Evolutionary conservation across 2,888 invertebrate genomes (phyloP).

Genomic region (Chymomyza amoena): DNA sequence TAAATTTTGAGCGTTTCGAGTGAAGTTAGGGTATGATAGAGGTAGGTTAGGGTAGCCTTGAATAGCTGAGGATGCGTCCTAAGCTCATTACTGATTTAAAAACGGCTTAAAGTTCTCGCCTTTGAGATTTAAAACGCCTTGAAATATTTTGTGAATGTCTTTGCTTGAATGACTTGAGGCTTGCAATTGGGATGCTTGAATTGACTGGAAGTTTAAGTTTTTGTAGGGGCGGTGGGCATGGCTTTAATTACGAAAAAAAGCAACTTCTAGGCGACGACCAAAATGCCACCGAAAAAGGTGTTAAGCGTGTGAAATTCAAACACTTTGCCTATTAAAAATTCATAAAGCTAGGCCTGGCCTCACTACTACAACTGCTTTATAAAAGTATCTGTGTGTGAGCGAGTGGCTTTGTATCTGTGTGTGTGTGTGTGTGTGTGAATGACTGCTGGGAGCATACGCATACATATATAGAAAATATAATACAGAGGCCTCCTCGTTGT

Average conservation of each 20-base stretch:
- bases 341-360: conserved; percentile 54
- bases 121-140: background rate
- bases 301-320: conserved; percentile 61
- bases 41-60: no score
- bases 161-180: background rate
- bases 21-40: no score
- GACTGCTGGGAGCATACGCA: background rate
- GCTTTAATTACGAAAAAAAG: background rate
- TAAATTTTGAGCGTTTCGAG: no score
- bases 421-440: conserved; percentile 4
- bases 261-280: conserved; percentile 2
- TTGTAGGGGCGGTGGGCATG: background rate
- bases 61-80: background rate
- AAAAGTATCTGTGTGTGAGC: background rate
- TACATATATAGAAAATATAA: background rate
- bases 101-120: background rate
- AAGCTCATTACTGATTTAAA: background rate
- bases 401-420: background rate
- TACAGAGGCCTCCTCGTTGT: conserved; percentile 18
- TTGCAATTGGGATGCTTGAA: background rate
- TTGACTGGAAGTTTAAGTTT: background rate
- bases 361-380: background rate
- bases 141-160: background rate
- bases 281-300: background rate
- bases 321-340: conserved; percentile 67